phyloP scores from a whole-genome alignment of 92 coral and sea anemone species.

The Palythoa grandiflora region DNA sequence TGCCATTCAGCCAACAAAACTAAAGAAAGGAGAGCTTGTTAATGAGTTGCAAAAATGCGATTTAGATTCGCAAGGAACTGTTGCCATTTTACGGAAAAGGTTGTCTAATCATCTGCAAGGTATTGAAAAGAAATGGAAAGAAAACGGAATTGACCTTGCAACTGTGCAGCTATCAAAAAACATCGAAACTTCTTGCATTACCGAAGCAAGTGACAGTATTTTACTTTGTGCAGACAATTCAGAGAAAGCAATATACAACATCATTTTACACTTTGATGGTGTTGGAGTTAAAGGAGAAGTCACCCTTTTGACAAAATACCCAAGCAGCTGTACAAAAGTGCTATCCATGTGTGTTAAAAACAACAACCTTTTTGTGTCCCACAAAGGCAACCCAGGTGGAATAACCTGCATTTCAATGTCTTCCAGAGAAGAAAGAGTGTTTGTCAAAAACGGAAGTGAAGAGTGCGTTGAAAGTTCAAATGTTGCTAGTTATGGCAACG shows the following conservation, averaged over 20 bases:
- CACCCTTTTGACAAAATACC: slow-evolving; percentile 50
- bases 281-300: slow-evolving; percentile 54
- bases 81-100: slow-evolving; percentile 49
- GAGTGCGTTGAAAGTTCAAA: slow-evolving; percentile 70
- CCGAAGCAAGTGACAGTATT: slow-evolving; percentile 49
- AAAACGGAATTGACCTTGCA: slow-evolving; percentile 29
- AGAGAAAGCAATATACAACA: slow-evolving; percentile 51
- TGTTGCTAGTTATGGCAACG: slow-evolving; percentile 56
- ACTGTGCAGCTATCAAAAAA: slow-evolving; percentile 49
- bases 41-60: slow-evolving; percentile 39
- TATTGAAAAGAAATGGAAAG: slow-evolving; percentile 20
- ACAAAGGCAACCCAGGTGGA: slow-evolving; percentile 72
- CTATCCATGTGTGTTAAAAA: slow-evolving; percentile 53
- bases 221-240: slow-evolving; percentile 59
- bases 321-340: slow-evolving; percentile 49
- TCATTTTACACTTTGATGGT: slow-evolving; percentile 59
- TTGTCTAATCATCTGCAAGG: slow-evolving; percentile 29
- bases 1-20: slow-evolving; percentile 29
- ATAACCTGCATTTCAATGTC: slow-evolving; percentile 60
- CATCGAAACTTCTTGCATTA: slow-evolving; percentile 34
- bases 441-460: slow-evolving; percentile 54
- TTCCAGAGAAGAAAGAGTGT: slow-evolving; percentile 60
- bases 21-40: slow-evolving; percentile 43
- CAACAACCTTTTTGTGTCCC: slow-evolving; percentile 67
- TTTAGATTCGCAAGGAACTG: slow-evolving; percentile 47